Conservation (phyloP, 2,797 vertebrate genomes). For the Heliangelus exortis region DNA sequence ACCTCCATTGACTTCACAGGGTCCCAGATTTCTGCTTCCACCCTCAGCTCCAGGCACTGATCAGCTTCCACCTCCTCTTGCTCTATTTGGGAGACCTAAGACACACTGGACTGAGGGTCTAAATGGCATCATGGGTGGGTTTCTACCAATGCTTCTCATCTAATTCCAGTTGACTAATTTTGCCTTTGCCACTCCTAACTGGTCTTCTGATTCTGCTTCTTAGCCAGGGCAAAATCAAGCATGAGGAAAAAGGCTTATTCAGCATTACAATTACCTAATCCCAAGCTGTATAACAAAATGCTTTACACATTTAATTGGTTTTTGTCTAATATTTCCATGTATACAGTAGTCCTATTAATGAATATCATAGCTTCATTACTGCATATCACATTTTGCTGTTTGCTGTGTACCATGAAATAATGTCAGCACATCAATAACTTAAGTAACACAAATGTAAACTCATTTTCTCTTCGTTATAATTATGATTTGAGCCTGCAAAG, state of each 20-base stretch:
- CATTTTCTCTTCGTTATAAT: constrained; percentile 48
- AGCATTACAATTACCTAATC: constrained; percentile 52
- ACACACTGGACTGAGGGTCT: constrained; percentile 37
- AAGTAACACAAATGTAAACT: constrained; percentile 73
- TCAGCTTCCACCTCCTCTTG: background rate
- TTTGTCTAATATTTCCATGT: constrained; percentile 56
- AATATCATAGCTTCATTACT: constrained; percentile 52
- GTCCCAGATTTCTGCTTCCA: background rate
- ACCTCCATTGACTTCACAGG: constrained; percentile 1
- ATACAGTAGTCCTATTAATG: constrained; percentile 58
- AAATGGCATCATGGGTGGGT: constrained; percentile 28
- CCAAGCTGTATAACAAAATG: constrained; percentile 68
- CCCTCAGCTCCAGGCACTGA: background rate
- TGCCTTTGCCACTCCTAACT: constrained; percentile 25
- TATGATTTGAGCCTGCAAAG: constrained; percentile 53
- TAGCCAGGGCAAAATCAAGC: constrained; percentile 42
- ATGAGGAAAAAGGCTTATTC: constrained; percentile 63
- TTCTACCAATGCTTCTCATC: background rate
- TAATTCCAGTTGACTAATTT: constrained; percentile 22
- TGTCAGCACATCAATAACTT: constrained; percentile 56
- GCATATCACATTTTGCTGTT: constrained; percentile 57
- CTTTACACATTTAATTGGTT: constrained; percentile 56
- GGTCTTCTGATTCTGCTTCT: constrained; percentile 13
- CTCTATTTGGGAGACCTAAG: constrained; percentile 2
- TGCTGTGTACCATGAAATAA: constrained; percentile 50